Evolutionary conservation across 2,888 invertebrate species (phyloP).

Genomic region (Leptogaster cylindrica): DNA sequence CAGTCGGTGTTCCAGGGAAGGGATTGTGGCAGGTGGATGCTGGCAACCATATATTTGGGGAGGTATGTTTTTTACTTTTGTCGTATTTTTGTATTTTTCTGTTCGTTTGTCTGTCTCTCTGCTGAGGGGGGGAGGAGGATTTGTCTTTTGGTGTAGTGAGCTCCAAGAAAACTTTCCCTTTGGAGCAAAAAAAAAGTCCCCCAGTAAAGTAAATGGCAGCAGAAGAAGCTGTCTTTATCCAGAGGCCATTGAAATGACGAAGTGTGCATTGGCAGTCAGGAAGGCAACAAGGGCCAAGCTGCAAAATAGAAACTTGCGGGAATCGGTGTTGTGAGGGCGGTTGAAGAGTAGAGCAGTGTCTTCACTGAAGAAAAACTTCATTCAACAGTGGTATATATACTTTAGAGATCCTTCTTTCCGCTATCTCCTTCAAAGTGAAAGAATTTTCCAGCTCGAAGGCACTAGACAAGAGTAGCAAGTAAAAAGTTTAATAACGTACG

Average conservation of each 20-base stretch:
- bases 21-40: background rate
- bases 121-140: no score
- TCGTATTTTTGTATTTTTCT: background rate
- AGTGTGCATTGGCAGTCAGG: background rate
- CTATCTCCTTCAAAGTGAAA: constrained; percentile 31
- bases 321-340: no score
- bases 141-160: no score
- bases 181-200: no score
- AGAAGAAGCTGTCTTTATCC: background rate
- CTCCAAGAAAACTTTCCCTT: background rate
- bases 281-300: background rate
- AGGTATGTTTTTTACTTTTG: constrained; percentile 2
- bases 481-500: constrained; percentile 35
- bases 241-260: no score
- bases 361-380: constrained; percentile 13
- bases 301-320: background rate
- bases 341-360: background rate
- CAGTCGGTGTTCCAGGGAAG: background rate
- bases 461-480: constrained; percentile 28
- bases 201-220: background rate
- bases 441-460: constrained; percentile 31
- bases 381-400: background rate
- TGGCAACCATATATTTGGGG: background rate
- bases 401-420: background rate
- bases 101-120: no score